Percentiles rank a stretch among this genome's conserved stretches.
These are phyloP conservation scores for Anastrepha ludens DNA, from an alignment of 1,140 invertebrate species.

Conservation along the genomic window DNA sequence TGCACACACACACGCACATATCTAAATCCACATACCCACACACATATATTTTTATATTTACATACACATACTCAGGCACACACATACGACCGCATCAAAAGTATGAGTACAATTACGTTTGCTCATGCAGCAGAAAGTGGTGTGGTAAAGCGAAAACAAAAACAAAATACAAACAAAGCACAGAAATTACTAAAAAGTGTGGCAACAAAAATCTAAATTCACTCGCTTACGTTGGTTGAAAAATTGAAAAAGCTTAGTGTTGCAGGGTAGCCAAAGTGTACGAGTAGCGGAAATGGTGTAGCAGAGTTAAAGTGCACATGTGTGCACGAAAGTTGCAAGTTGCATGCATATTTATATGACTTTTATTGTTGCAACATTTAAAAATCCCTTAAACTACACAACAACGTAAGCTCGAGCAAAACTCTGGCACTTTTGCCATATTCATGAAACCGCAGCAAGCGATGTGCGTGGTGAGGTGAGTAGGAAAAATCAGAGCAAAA, in stretches of 20 bases:
- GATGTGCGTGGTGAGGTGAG: background rate
- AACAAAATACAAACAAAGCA: background rate
- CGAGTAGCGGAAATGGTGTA: background rate
- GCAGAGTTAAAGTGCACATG: conserved; percentile 21
- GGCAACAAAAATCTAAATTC: conserved; percentile 21
- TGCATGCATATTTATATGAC: conserved; percentile 51
- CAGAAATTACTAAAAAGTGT: background rate
- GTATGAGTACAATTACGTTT: background rate
- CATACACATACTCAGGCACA: too few relatives aligned
- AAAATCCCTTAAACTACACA: conserved; percentile 30
- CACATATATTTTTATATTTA: background rate
- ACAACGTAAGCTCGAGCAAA: background rate
- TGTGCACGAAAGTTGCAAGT: conserved; percentile 37
- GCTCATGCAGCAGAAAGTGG: background rate
- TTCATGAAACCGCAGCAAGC: conserved; percentile 8
- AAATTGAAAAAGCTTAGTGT: conserved; percentile 15
- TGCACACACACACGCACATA: background rate
- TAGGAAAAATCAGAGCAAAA: background rate
- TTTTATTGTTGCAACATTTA: conserved; percentile 51
- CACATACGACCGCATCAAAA: background rate
- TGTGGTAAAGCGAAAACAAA: background rate
- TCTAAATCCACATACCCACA: background rate
- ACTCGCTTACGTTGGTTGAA: conserved; percentile 30
- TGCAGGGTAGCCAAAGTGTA: background rate
- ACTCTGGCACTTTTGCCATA: background rate